Evolutionary conservation across 2,888 invertebrate species (phyloP).

Genomic region (Clitarchus hookeri): DNA sequence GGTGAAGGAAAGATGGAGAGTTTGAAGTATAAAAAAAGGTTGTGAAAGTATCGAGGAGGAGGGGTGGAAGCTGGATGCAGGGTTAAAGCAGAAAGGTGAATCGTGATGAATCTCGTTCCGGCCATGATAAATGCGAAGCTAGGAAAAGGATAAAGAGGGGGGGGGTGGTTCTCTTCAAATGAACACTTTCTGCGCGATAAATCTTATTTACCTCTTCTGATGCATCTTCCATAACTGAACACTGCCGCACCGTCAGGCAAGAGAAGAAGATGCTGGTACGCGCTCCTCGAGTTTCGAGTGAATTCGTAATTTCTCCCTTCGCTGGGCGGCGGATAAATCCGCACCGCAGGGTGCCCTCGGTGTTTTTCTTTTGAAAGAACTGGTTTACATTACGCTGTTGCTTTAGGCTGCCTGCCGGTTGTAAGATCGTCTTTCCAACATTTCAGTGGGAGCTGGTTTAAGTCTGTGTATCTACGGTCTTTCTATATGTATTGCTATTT

Average conservation of each 20-base stretch:
- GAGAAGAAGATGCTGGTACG: background rate
- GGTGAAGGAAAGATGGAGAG: background rate
- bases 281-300: background rate
- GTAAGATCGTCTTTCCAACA: no score
- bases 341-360: no score
- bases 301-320: background rate
- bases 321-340: no score
- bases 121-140: background rate
- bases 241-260: background rate
- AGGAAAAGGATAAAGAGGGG: no score
- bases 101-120: background rate
- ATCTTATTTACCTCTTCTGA: background rate
- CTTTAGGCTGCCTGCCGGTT: no score
- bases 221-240: background rate
- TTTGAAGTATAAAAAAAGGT: background rate
- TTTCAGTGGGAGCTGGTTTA: no score
- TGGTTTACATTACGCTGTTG: no score
- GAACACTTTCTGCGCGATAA: conserved; percentile 10
- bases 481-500: no score
- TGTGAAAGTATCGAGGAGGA: background rate
- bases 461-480: no score
- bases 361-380: no score
- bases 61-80: background rate
- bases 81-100: conserved; percentile 1
- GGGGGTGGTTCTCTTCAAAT: background rate